Base-by-base conservation (phyloP, 2,888 invertebrate species). In the Punctoribates punctum region DNA sequence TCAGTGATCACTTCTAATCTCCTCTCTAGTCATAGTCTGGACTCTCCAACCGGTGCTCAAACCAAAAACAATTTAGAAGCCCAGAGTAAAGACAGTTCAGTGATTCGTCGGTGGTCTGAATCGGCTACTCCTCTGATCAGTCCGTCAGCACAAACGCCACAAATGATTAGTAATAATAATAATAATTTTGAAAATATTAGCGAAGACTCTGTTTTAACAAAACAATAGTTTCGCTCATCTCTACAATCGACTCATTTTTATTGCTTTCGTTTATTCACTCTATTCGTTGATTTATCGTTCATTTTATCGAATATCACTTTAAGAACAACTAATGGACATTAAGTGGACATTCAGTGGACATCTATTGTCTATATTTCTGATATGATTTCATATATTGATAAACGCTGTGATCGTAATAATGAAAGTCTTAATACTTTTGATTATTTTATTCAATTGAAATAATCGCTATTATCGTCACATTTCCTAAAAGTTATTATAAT, bases 1-100 rank as follows among this genome's bases (percentile, higher is more conserved):
- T 73, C 46, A 15, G 42, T 17, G 8, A 27, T 46, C 17, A n/a
- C 27, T 34, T 72, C 75, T 48, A 48, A 60, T 62, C 51, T 73
- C 1, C 29, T 73, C 76, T 78, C 79, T 74, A 79, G 79, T 77
- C 79, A 79, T 75, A 80, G 78, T 77, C 78, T 80, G 73, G 80
- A 80, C 76, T 77, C 79, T 65, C 46, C 79, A 29, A 67, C 78
- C 48, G 67, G 77, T 70, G 75, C 75, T 34, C 73, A 76, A 77
- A 76, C 75, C 34, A 76, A 57, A 73, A 74, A 46, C 62, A 75
- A 78, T 73, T 77, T 77, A 48, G 73, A 76, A 46, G 74, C 74
- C 27, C 54, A 76, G 38, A 75, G 62, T 42, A 77, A 78, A 78
- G 78, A 78, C 23, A 77, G 74, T 77, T 78, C 78, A 51, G 75